Evolutionary conservation across 2,113 vertebrate genomes (phyloP).

Genomic region (Calidris pugnax): DNA sequence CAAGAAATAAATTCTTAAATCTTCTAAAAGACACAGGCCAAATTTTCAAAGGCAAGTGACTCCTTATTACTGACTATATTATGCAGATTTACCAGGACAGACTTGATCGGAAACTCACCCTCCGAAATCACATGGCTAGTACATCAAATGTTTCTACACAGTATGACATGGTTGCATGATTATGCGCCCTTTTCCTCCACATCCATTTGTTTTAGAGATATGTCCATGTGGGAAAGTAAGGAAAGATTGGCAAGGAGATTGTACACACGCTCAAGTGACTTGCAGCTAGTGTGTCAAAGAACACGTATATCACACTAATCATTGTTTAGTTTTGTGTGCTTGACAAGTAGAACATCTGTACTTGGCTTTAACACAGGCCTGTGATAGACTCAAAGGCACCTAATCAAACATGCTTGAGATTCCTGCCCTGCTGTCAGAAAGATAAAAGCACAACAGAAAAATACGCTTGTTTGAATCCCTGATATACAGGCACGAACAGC

Average conservation of each 20-base stretch:
- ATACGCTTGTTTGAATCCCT: background rate
- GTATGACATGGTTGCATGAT: background rate
- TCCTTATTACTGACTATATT: background rate
- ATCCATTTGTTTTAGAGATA: background rate
- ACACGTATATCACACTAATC: background rate
- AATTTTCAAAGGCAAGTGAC: background rate
- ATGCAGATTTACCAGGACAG: background rate
- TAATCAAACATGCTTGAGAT: background rate
- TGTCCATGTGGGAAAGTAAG: background rate
- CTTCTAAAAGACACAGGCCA: background rate
- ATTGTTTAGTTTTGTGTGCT: background rate
- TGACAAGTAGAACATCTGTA: background rate
- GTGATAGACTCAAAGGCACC: background rate
- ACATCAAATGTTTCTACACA: background rate
- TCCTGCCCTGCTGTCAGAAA: background rate
- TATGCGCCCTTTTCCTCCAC: background rate
- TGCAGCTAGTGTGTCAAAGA: background rate
- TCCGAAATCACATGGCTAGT: background rate
- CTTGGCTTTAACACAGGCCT: background rate
- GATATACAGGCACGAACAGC: background rate
- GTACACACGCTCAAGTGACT: background rate
- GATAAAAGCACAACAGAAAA: background rate
- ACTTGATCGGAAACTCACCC: background rate
- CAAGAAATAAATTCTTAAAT: background rate
- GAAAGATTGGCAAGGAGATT: background rate